Evolutionary conservation across 2,888 invertebrate genomes (phyloP).

Genomic region (Aphrophora alni): DNA sequence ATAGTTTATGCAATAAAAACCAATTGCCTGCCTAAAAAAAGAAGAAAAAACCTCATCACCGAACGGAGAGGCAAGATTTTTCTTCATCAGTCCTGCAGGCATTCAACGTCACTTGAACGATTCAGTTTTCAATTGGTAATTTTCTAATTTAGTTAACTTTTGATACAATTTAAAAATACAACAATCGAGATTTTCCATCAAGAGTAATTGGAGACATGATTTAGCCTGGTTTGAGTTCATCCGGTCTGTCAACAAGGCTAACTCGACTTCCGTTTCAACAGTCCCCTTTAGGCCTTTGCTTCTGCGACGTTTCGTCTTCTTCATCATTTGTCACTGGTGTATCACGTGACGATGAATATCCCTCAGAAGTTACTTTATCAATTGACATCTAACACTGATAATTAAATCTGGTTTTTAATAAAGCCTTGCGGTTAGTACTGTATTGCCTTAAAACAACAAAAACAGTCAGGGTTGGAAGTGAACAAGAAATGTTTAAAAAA

Average conservation of each 20-base stretch:
- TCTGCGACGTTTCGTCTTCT: not conserved
- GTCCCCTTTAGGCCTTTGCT: not conserved
- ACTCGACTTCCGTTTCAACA: constrained; percentile 3
- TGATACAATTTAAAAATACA: constrained; percentile 35
- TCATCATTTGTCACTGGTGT: not conserved
- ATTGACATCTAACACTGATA: too few species aligned
- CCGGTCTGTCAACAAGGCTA: not conserved
- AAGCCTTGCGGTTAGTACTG: too few species aligned
- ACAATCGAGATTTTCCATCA: constrained; percentile 37
- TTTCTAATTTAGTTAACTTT: constrained; percentile 42
- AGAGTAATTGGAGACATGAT: constrained; percentile 6
- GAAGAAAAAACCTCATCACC: constrained; percentile 25
- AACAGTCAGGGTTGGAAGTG: too few species aligned
- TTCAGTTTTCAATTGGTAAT: constrained; percentile 42
- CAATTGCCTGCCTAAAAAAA: constrained; percentile 46
- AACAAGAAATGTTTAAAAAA: too few species aligned
- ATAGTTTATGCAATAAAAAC: constrained; percentile 50
- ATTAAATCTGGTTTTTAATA: too few species aligned
- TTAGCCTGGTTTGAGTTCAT: constrained; percentile 9
- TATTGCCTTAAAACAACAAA: too few species aligned
- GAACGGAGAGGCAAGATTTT: constrained; percentile 32
- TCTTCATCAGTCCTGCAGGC: not conserved
- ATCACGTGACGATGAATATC: too few species aligned
- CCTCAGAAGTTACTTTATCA: too few species aligned
- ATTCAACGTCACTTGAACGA: constrained; percentile 15